Evolutionary conservation across 2,113 vertebrate species (phyloP).

Genomic region (Thamnaconus septentrionalis): DNA sequence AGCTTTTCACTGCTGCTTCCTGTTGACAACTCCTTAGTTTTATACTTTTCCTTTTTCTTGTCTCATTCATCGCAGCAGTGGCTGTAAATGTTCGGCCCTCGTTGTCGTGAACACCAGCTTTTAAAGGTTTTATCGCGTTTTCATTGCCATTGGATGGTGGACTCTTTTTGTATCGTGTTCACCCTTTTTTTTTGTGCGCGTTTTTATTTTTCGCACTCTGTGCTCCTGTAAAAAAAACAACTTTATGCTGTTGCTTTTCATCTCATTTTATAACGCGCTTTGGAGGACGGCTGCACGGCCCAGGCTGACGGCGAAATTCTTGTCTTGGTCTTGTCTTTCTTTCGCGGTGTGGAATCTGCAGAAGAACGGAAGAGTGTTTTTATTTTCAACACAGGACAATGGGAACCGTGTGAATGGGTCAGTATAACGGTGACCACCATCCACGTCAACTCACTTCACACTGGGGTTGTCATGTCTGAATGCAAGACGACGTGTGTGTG

Average conservation of each 20-base stretch:
- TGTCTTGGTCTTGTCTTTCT: slow-evolving; percentile 2
- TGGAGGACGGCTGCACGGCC: slow-evolving; percentile 9
- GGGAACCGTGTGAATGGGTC: no score
- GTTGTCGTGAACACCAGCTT: slow-evolving; percentile 11
- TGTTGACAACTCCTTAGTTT: no score
- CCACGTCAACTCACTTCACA: no score
- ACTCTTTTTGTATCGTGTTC: slow-evolving; percentile 19
- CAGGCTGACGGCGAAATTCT: neutral
- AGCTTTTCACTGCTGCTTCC: no score
- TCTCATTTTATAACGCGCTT: slow-evolving; percentile 42
- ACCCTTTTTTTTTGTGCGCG: slow-evolving; percentile 7
- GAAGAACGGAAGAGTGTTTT: no score
- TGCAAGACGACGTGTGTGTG: no score
- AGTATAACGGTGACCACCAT: no score
- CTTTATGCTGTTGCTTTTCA: slow-evolving; percentile 41
- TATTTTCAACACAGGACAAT: no score
- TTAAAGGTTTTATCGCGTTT: slow-evolving; percentile 2
- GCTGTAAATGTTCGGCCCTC: slow-evolving; percentile 27
- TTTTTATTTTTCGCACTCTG: no score
- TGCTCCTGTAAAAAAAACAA: neutral
- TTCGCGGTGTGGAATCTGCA: no score
- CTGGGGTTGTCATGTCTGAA: no score
- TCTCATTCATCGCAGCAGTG: neutral
- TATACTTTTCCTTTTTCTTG: no score
- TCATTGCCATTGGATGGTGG: slow-evolving; percentile 7